These are phyloP conservation scores for Ictalurus furcatus DNA, from an alignment of 2,113 vertebrate species.

Conservation along the genomic window DNA sequence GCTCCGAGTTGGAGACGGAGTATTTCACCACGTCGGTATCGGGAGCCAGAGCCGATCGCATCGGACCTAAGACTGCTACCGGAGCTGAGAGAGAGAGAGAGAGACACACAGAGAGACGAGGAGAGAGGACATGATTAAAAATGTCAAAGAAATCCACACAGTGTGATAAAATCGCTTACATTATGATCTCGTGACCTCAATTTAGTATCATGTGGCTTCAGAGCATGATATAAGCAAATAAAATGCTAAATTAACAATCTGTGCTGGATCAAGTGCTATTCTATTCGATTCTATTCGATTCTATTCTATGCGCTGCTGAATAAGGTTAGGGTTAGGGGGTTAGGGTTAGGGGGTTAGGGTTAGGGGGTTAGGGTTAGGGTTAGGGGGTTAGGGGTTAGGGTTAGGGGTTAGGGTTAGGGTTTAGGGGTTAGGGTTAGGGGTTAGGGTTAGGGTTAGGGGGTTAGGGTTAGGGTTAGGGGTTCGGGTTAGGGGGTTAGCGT, in stretches of 20 bases:
- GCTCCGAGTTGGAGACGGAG: conserved; percentile 75
- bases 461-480: too few relatives aligned
- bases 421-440: too few relatives aligned
- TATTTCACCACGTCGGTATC: conserved; percentile 78
- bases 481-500: too few relatives aligned
- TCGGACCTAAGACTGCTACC: conserved; percentile 49
- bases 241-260: background rate
- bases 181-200: background rate
- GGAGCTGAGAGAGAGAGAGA: conserved; percentile 59
- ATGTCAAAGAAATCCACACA: background rate
- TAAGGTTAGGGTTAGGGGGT: too few relatives aligned
- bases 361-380: too few relatives aligned
- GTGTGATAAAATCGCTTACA: background rate
- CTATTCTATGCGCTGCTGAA: background rate
- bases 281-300: background rate
- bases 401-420: too few relatives aligned
- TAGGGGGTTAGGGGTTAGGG: too few relatives aligned
- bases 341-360: too few relatives aligned
- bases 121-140: background rate
- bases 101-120: background rate
- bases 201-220: background rate
- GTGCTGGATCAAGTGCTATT: background rate
- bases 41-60: conserved; percentile 49
- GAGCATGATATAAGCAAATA: background rate
- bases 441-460: too few relatives aligned